Conservation (phyloP, 2,113 vertebrate species). For the Plectropomus leopardus region DNA sequence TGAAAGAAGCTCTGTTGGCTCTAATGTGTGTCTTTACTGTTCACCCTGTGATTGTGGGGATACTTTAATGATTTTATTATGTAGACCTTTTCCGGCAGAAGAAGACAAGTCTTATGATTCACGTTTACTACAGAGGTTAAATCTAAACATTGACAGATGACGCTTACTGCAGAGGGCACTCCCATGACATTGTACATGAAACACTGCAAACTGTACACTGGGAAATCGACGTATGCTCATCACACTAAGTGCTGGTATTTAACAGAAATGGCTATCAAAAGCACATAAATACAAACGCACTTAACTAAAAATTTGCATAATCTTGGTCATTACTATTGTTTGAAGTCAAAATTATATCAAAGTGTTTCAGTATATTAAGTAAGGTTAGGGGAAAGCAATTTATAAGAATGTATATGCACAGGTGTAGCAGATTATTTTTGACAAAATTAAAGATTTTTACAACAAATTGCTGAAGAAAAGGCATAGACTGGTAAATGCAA, state of each 20-base stretch:
- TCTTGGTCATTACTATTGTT: no score
- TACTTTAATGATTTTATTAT: conserved; percentile 57
- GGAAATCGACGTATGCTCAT: not conserved
- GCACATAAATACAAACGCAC: no score
- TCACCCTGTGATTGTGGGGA: conserved; percentile 17
- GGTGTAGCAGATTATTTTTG: no score
- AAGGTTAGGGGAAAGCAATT: no score
- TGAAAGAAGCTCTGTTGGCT: conserved; percentile 31
- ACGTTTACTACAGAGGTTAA: not conserved
- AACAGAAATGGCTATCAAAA: no score
- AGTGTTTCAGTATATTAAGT: no score
- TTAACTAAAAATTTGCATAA: no score
- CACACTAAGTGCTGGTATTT: not conserved
- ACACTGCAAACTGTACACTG: not conserved
- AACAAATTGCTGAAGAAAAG: no score
- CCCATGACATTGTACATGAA: not conserved
- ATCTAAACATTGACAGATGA: not conserved
- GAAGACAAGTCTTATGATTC: not conserved
- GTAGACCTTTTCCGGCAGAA: conserved; percentile 30
- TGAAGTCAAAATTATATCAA: no score
- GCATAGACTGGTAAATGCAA: no score
- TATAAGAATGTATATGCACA: no score
- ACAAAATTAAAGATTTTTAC: no score
- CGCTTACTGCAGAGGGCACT: not conserved
- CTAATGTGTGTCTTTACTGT: conserved; percentile 26